These are phyloP conservation scores for Bovichtus diacanthus DNA, from an alignment of 2,797 vertebrate species.

Conservation along the genomic window DNA sequence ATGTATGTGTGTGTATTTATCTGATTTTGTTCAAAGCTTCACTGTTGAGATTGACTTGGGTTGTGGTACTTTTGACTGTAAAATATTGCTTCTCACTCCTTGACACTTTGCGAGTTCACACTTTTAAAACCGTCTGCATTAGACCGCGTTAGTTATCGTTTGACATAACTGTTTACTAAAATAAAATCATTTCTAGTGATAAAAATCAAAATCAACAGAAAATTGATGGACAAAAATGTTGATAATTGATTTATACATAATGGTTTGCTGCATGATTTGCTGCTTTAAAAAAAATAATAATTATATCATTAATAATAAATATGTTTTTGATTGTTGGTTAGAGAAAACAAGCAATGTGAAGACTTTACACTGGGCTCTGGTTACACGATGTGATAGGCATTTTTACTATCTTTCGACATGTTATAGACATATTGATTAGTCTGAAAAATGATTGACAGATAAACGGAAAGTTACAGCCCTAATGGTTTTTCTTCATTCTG, in stretches of 20 bases:
- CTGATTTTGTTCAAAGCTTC: background rate
- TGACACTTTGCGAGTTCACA: too few species aligned
- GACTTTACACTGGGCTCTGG: background rate
- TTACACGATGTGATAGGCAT: background rate
- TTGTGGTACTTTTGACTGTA: background rate
- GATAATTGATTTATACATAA: too few species aligned
- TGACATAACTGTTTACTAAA: background rate
- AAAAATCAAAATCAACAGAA: background rate
- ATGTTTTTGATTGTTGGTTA: background rate
- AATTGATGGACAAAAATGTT: background rate
- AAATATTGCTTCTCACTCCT: background rate
- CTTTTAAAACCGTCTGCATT: background rate
- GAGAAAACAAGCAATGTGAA: background rate
- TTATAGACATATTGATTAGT: background rate
- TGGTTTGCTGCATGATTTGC: too few species aligned
- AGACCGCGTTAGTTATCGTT: background rate
- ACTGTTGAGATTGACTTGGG: background rate
- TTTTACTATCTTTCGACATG: background rate
- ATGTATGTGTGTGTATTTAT: too few species aligned
- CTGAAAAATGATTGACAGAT: background rate
- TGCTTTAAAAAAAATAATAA: too few species aligned
- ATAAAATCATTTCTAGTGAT: background rate
- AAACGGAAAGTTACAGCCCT: background rate
- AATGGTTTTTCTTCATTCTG: background rate
- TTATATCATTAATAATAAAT: background rate